Evolutionary conservation across 1,140 invertebrate genomes (phyloP).

Genomic region (Drosophila pandora): DNA sequence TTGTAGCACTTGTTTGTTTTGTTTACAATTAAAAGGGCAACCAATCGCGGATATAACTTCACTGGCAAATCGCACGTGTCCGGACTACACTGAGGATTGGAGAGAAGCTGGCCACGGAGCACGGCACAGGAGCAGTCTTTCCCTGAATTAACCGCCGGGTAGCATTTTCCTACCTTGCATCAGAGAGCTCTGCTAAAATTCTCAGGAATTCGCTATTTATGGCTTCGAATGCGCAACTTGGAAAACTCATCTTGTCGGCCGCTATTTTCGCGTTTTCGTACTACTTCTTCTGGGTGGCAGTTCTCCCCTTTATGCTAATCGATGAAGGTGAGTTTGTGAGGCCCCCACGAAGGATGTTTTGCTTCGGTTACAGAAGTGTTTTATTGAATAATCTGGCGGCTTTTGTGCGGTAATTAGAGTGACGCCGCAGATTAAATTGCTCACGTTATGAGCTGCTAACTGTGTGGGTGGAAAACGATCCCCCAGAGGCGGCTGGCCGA

Average conservation of each 20-base stretch:
- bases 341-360: background rate
- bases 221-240: slow-evolving; percentile 84
- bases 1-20: slow-evolving; percentile 43
- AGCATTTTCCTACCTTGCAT: slow-evolving; percentile 1
- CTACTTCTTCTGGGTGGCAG: slow-evolving; percentile 88
- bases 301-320: slow-evolving; percentile 88
- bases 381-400: slow-evolving; percentile 73
- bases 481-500: slow-evolving; percentile 5
- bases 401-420: slow-evolving; percentile 77
- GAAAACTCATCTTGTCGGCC: slow-evolving; percentile 86
- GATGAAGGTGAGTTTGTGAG: slow-evolving; percentile 81
- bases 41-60: background rate
- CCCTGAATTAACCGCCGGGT: slow-evolving; percentile 11
- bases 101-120: slow-evolving; percentile 1
- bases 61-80: background rate
- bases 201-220: slow-evolving; percentile 69
- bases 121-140: slow-evolving; percentile 19
- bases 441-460: background rate
- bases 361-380: slow-evolving; percentile 21
- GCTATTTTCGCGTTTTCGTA: slow-evolving; percentile 86
- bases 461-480: slow-evolving; percentile 7
- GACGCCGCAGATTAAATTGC: slow-evolving; percentile 57
- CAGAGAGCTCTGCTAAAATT: slow-evolving; percentile 17
- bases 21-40: slow-evolving; percentile 28
- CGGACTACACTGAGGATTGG: background rate